phyloP scores from a whole-genome alignment of 2,113 vertebrate genomes.

The Gobius niger region DNA sequence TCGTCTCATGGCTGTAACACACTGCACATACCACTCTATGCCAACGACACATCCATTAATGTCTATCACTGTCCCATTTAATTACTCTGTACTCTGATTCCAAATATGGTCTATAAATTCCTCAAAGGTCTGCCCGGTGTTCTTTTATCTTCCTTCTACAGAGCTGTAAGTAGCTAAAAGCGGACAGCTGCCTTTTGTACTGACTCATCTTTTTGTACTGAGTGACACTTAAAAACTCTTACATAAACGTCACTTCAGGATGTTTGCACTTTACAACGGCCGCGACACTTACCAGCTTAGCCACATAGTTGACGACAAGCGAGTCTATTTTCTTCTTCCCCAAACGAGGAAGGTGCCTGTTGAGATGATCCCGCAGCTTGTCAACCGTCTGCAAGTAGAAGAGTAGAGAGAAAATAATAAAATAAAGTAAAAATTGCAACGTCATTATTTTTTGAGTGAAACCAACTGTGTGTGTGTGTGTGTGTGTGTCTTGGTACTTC shows the following conservation, averaged over 20 bases:
- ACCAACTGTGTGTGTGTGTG: constrained; percentile 6
- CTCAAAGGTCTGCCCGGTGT: not conserved
- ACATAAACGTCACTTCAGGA: constrained; percentile 34
- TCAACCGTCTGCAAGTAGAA: constrained; percentile 83
- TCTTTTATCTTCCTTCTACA: constrained; percentile 2
- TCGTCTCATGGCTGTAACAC: too few relatives aligned
- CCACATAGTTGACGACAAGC: constrained; percentile 87
- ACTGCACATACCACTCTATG: too few relatives aligned
- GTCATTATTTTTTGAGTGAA: constrained; percentile 28
- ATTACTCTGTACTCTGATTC: not conserved
- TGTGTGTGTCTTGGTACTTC: constrained; percentile 37
- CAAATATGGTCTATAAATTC: not conserved
- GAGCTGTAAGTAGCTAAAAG: not conserved
- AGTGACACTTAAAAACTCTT: constrained; percentile 36
- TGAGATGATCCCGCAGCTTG: constrained; percentile 90
- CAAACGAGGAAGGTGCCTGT: constrained; percentile 83
- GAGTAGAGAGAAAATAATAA: not conserved
- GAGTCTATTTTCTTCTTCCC: constrained; percentile 90
- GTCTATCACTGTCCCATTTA: too few relatives aligned
- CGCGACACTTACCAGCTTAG: constrained; percentile 73
- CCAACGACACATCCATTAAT: too few relatives aligned
- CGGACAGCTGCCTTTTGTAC: constrained; percentile 18
- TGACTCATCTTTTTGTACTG: not conserved
- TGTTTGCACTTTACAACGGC: not conserved
- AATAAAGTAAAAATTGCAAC: constrained; percentile 1